These are phyloP conservation scores for Incurvaria masculella DNA, from an alignment of 2,888 invertebrate species.

Conservation along the genomic window DNA sequence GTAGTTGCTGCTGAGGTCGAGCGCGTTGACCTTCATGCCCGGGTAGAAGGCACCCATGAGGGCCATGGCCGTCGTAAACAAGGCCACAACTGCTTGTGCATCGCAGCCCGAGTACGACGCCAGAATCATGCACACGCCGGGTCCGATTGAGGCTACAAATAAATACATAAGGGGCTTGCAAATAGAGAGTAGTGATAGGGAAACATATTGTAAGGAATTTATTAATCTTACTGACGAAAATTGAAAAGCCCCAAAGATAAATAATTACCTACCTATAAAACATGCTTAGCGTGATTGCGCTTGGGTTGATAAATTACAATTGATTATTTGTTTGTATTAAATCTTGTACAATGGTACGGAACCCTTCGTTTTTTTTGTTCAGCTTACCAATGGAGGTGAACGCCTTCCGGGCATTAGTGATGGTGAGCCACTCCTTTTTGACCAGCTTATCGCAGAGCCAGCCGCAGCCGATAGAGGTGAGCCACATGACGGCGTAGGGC, in stretches of 20 bases:
- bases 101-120: slow-evolving; percentile 70
- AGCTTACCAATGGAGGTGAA: slow-evolving; percentile 65
- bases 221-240: too few relatives aligned
- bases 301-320: too few relatives aligned
- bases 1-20: slow-evolving; percentile 65
- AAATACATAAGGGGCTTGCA: too few relatives aligned
- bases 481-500: slow-evolving; percentile 67
- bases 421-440: slow-evolving; percentile 52
- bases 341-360: too few relatives aligned
- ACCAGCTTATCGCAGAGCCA: slow-evolving; percentile 69
- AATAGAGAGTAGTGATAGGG: too few relatives aligned
- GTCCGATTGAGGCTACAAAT: slow-evolving; percentile 68
- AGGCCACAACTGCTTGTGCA: slow-evolving; percentile 53
- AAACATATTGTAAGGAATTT: too few relatives aligned
- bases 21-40: slow-evolving; percentile 66
- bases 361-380: slow-evolving; percentile 2
- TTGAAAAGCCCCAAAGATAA: too few relatives aligned
- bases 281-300: too few relatives aligned
- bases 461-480: slow-evolving; percentile 62
- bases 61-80: slow-evolving; percentile 67
- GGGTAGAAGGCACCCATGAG: slow-evolving; percentile 69
- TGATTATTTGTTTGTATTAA: too few relatives aligned
- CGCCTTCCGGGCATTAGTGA: slow-evolving; percentile 59
- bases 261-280: too few relatives aligned
- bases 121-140: slow-evolving; percentile 63